Evolutionary conservation across 2,888 invertebrate species (phyloP), one percentile per base, ranked within the genome.

Genomic region (Cylloceria caligata): DNA sequence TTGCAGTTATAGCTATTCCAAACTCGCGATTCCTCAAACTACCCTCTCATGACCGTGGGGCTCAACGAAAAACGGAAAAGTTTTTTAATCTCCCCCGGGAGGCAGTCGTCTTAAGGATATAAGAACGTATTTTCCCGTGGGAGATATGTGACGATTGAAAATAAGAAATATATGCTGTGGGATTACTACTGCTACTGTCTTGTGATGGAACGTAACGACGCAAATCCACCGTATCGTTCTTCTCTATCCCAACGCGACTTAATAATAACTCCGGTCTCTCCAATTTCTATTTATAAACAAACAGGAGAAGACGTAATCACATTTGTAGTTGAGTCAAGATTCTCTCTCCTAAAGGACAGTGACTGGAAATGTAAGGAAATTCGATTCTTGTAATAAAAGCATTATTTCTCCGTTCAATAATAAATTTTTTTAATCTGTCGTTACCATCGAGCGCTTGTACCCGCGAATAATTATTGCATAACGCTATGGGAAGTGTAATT

Each of bases 51-150:
- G 42, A 69, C 16, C 5, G 69, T 19, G 55, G 69, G 69, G n/a
- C 21, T 9, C 24, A 39, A 21, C 39, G 11, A 69, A n/a, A 57
- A 34, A 68, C n/a, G n/a, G 47, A 47, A 30, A 47, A 21, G 9
- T 47, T 34, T 30, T 72, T 60, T 76, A 49, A 39, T 39, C 39
- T 39, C 47, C 68, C 75, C 27, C 49, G 36, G 34, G 60, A 16
- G 45, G 27, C 69, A 27, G 55, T 55, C 57, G 11, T 57, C 57
- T 16, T 39, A 69, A n/a, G 69, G 39, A 57, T 69, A 75, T 69
- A 62, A 76, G 49, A 19, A 76, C 36, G 60, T 62, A 62, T 76
- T 69, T 65, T 76, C 69, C 62, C 62, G 60, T 69, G 60, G 60
- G 39, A 19, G 60, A 57, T 39, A 21, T 16, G 55, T n/a, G 55